Evolutionary conservation across 2,113 vertebrate species (phyloP).

Genomic region (Vulpes ferrilata): DNA sequence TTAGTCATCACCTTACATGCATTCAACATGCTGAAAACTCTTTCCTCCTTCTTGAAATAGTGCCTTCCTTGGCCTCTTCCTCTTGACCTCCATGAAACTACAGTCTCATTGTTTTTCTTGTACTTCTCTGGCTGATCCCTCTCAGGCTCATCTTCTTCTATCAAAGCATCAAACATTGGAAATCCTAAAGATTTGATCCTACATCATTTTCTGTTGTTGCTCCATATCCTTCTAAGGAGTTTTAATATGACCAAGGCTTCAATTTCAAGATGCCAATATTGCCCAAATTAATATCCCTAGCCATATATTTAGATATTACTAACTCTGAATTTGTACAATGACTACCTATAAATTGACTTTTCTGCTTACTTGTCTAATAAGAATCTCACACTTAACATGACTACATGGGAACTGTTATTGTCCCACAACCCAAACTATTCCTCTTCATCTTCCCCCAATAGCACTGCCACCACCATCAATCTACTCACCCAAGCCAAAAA

Average conservation of each 20-base stretch:
- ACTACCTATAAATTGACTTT: not conserved
- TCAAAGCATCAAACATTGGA: not conserved
- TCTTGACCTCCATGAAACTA: not conserved
- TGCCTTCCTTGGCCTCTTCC: not conserved
- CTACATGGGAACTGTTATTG: conserved; percentile 9
- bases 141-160: conserved; percentile 26
- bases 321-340: not conserved
- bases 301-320: not conserved
- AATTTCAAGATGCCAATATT: not conserved
- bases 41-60: not conserved
- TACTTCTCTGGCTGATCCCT: not conserved
- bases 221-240: conserved; percentile 6
- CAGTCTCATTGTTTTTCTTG: not conserved
- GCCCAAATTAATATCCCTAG: not conserved
- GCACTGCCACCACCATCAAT: not conserved
- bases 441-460: not conserved
- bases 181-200: not conserved
- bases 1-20: not conserved
- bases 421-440: not conserved
- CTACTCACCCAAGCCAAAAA: not conserved
- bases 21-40: conserved; percentile 11
- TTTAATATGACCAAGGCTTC: not conserved
- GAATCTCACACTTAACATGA: not conserved
- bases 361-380: not conserved
- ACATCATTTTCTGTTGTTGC: not conserved